Evolutionary conservation across 2,888 invertebrate genomes (phyloP).

Genomic region (Parnassius glacialis): DNA sequence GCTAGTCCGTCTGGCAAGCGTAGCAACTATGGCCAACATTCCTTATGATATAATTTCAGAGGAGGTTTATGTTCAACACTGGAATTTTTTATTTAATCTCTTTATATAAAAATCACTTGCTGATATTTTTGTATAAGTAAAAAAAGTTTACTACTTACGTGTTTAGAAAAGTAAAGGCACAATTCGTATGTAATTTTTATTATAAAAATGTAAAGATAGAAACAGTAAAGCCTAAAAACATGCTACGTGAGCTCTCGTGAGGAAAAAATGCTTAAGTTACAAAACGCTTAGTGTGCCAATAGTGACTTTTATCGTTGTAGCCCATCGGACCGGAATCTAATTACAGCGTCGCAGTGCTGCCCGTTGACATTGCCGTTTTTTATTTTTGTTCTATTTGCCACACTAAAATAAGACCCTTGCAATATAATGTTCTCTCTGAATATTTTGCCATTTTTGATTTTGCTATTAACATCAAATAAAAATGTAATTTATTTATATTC

Average conservation of each 20-base stretch:
- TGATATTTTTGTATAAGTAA: too few relatives aligned
- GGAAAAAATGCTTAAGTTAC: slow-evolving; percentile 18
- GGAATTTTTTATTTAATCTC: too few relatives aligned
- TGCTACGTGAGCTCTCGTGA: slow-evolving; percentile 1
- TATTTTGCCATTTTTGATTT: background rate
- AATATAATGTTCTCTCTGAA: slow-evolving; percentile 4
- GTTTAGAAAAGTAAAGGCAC: too few relatives aligned
- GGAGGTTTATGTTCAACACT: too few relatives aligned
- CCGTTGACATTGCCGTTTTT: slow-evolving; percentile 30
- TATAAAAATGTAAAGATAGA: background rate
- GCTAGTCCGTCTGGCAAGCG: too few relatives aligned
- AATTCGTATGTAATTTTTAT: too few relatives aligned
- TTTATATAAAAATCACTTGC: too few relatives aligned
- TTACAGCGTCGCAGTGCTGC: slow-evolving; percentile 31
- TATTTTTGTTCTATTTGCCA: slow-evolving; percentile 24
- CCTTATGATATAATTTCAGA: too few relatives aligned
- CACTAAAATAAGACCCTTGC: slow-evolving; percentile 7
- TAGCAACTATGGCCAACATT: too few relatives aligned
- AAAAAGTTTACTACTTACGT: too few relatives aligned
- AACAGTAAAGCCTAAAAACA: slow-evolving; percentile 1
- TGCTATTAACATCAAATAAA: too few relatives aligned
- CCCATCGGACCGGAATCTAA: slow-evolving; percentile 39
- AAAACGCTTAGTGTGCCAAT: slow-evolving; percentile 34
- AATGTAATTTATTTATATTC: too few relatives aligned
- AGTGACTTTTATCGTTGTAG: slow-evolving; percentile 35